Percentiles rank a stretch among this genome's conserved stretches.
These are phyloP conservation scores for rabbit (Oryctolagus cuniculus) DNA, from an alignment of 2,113 vertebrate genomes.

Conservation along the genomic window mOryCun1.1 NC_091433.1:183201501-183202000, in stretches of 20 bases:
- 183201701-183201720: not conserved
- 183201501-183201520: not conserved
- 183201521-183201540: not conserved
- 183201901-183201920: too few species aligned
- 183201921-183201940: too few species aligned
- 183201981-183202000: too few species aligned
- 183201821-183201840: not conserved
- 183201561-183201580: not conserved
- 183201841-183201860: too few species aligned
- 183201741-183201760: not conserved
- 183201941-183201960: too few species aligned
- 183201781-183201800: not conserved
- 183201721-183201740: not conserved
- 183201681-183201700: not conserved
- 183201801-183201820: not conserved
- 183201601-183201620: not conserved
- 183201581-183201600: not conserved
- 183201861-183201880: too few species aligned
- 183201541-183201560: not conserved
- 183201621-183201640: accelerated
- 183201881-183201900: too few species aligned
- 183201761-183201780: not conserved
- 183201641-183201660: accelerated
- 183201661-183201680: not conserved
- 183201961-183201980: too few species aligned